Evolutionary conservation across 2,113 vertebrate genomes (phyloP).

Genomic region (Hemicordylus capensis): DNA sequence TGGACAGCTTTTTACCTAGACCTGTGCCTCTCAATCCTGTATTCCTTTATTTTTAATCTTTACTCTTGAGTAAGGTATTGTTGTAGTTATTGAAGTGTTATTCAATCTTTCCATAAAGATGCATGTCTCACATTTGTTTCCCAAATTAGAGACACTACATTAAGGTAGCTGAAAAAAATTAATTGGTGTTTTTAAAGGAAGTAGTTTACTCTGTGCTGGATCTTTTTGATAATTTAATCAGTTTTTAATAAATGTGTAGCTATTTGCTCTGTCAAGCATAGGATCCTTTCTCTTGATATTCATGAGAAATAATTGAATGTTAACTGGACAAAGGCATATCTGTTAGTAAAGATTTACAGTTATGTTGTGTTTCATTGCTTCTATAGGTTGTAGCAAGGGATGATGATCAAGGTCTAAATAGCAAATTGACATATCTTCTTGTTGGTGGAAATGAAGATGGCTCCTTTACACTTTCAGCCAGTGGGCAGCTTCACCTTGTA

Average conservation of each 20-base stretch:
- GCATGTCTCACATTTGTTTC: neutral
- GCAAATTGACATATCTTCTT: slow-evolving; percentile 87
- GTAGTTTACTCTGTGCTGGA: neutral
- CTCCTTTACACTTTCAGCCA: slow-evolving; percentile 85
- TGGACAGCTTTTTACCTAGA: neutral
- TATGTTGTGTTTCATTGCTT: neutral
- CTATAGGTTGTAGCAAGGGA: slow-evolving; percentile 92
- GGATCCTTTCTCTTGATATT: neutral
- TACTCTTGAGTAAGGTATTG: neutral
- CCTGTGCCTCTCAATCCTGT: neutral
- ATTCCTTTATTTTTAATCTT: neutral
- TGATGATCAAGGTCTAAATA: slow-evolving; percentile 89
- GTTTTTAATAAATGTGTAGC: neutral
- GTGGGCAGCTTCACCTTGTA: slow-evolving; percentile 86
- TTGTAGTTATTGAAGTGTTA: neutral
- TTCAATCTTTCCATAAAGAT: neutral
- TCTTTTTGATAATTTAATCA: neutral
- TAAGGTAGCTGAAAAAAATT: neutral
- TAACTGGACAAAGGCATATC: neutral
- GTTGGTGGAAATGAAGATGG: slow-evolving; percentile 83
- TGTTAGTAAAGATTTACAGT: neutral
- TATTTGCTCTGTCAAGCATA: neutral
- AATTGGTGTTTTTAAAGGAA: neutral
- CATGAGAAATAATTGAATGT: neutral
- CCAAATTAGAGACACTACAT: neutral